Evolutionary conservation across 2,797 vertebrate species (phyloP), one percentile per base, ranked within the genome.

Genomic region (Xenentodon cancila): DNA sequence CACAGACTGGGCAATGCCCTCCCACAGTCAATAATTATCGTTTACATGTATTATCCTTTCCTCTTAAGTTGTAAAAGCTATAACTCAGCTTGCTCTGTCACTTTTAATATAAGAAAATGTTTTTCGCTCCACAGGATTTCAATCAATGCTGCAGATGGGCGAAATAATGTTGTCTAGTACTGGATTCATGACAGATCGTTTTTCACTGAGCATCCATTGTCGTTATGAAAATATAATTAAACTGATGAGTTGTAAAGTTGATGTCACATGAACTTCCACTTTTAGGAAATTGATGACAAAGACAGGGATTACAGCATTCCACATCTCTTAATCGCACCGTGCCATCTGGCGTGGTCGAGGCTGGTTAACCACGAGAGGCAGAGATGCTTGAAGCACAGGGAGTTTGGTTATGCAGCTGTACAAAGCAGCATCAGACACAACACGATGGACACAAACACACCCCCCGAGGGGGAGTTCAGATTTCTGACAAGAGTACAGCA

Each of bases 361-460:
- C 43, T 77, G 50, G 51, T 70, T 79, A 77, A 84, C 40, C 42
- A 57, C n/a, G 25, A 63, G 34, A 80, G 32, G 53, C 44, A 43
- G 22, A 73, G 44, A 49, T 17, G 11, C 45, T 12, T 25, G 5
- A 61, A 72, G 56, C 12, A 50, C 1, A 19, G 21, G 12, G 17
- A 64, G 27, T 46, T 61, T 62, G 1, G 46, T 64, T 34, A 51
- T 32, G 56, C 16, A 9, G 55, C 32, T 53, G 16, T 13, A 20
- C 27, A 61, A 56, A 51, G 19, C 37, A 53, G 18, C 18, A 47
- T 16, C 48, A 61, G 17, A 32, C 21, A 47, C 40, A 57, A 46
- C 25, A 45, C 59, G 21, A 7, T n/a, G 1, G 11, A 47, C 20
- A 22, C 37, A 22, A 46, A 47, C 2, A 21, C 13, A 63, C n/a